Base-by-base conservation (phyloP, 2,888 invertebrate species). In the Cataglyphis altisquamis region DNA sequence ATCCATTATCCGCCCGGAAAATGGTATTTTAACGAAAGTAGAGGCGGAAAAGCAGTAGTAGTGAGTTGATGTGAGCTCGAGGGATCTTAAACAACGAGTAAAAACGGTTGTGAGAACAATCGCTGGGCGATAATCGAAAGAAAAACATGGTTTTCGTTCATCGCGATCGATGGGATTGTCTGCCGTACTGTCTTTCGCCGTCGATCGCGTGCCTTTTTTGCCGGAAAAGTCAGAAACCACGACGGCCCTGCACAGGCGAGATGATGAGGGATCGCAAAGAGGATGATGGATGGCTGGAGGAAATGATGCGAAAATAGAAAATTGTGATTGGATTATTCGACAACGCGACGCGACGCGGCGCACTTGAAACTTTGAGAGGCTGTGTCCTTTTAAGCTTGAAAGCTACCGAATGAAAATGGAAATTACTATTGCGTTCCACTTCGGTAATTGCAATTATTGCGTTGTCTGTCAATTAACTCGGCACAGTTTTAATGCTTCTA, bases 391-490 rank as follows among this genome's bases (percentile, higher is more conserved):
- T 85, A 87, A 89, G 25, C 25, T 25, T 87, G 85, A 88, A 88
- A 91, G 86, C 88, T 82, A 78, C 82, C 83, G 84, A 68, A 86
- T 83, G 85, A 84, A 90, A 90, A 89, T 83, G 86, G 85, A 90
- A 90, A 89, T 88, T 85, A 74, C 84, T 73, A 90, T 90, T 84
- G 82, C 85, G 78, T 90, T 90, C 85, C 88, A 80, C 82, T 86
- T 86, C 84, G 72, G 83, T 87, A 90, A 89, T 86, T 86, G 87
- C 90, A 89, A 88, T 91, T 89, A 90, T 87, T 87, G 77, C 84
- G 60, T 55, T 74, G 66, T 67, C 45, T 82, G 74, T 87, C 87
- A 87, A 91, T 91, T 89, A 87, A 85, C 64, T 55, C 32, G 80
- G 25, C 55, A 39, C 57, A 12, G 39, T 39, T 85, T 84, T 83